A percentile compares a stretch with the other conserved stretches of the same genome.
Conservation (phyloP, 2,888 invertebrate genomes). For the Smittia aterrima region DNA sequence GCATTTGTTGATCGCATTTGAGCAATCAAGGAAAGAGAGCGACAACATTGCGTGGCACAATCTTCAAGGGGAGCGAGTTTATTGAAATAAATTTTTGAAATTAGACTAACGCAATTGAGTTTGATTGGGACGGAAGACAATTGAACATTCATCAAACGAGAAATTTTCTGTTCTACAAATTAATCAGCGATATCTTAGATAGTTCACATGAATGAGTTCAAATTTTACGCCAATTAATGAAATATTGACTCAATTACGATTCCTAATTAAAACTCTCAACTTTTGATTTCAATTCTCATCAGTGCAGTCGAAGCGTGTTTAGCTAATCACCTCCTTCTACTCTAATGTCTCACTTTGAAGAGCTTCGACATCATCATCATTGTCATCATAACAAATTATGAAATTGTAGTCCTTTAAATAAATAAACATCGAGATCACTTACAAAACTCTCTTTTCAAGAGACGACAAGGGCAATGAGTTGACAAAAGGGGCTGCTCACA, state of each 20-base stretch:
- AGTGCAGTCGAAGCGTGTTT: neutral
- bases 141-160: no score
- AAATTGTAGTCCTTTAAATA: conserved; percentile 13
- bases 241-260: neutral
- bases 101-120: no score
- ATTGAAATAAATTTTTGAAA: no score
- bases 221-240: neutral
- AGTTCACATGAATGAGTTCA: neutral
- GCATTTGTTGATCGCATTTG: conserved; percentile 9
- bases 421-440: conserved; percentile 19
- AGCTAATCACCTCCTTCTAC: neutral
- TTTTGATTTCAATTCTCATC: neutral
- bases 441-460: neutral
- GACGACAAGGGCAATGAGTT: neutral
- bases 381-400: conserved; percentile 27
- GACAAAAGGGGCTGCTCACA: conserved; percentile 10
- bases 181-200: neutral
- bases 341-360: no score
- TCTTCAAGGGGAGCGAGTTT: no score
- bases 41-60: no score
- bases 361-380: no score
- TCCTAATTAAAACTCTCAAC: neutral
- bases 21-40: neutral
- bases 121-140: no score
- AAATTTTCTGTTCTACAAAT: neutral